Evolutionary conservation across 2,888 invertebrate genomes (phyloP), one percentile per base, ranked within the genome.

Genomic region (Tineola bisselliella): DNA sequence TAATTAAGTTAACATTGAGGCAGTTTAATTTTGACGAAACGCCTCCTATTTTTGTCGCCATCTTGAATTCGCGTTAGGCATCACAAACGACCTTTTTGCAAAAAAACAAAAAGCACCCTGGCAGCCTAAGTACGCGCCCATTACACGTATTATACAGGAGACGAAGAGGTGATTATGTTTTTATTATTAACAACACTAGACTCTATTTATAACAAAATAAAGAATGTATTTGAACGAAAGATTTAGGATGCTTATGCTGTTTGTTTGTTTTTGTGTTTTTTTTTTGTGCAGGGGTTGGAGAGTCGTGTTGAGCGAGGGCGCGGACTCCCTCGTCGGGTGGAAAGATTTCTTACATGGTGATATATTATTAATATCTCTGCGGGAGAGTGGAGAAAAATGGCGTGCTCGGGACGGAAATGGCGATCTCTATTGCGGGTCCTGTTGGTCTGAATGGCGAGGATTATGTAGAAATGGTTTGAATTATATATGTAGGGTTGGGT

Each of bases 261-360:
- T 60, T 13, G n/a, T 48, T 44, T 59, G 44, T 13, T 13, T 61
- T 63, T 65, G 65, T 65, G 64, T 66, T 67, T 70, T 76, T n/a
- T 79, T 79, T 78, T 72, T 72, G 69, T 69, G 76, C 44, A 81
- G 82, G 83, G 82, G 74, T 73, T 67, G 69, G 67, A 74, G 76
- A 70, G 74, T 71, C 76, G 72, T 76, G 76, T 81, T 83, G 77
- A 77, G 75, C 75, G 69, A 48, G 56, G 57, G 57, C 43, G 68
- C 81, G 31, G n/a, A 13, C 81, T 74, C 83, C 81, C 82, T 73
- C 79, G 71, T 74, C 68, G 69, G 72, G 71, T 31, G 61, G 72
- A 68, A 79, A 82, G 83, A 80, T 84, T 84, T 86, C 84, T 86
- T 86, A 83, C 81, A 78, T 77, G 70, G 76, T 76, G 74, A 80